Percentiles rank a stretch among this genome's conserved stretches.
Evolutionary conservation across 2,888 invertebrate species (phyloP).

Genomic region (Himalopsyche anomala): DNA sequence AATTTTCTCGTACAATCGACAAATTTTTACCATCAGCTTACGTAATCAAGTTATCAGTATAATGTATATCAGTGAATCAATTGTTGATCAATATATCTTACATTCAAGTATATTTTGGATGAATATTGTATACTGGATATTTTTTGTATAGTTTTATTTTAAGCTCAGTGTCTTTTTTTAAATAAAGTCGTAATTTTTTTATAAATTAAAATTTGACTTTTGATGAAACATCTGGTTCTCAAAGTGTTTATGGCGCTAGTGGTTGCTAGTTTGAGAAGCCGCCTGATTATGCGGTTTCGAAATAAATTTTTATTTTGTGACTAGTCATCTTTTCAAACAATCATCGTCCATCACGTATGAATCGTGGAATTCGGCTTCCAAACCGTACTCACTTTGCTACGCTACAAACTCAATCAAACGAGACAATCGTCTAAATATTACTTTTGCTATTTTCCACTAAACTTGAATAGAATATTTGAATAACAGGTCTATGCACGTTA

Average conservation of each 20-base stretch:
- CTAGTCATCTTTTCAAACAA: slow-evolving; percentile 37
- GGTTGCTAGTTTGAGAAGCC: slow-evolving; percentile 2
- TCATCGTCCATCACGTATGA: slow-evolving; percentile 40
- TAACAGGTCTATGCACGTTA: no score
- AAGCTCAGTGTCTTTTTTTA: no score
- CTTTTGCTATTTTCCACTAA: background rate
- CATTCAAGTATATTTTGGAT: no score
- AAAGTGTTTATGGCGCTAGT: slow-evolving; percentile 36
- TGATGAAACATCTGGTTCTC: background rate
- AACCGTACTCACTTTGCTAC: slow-evolving; percentile 12
- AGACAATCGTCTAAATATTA: slow-evolving; percentile 5
- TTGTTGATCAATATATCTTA: no score
- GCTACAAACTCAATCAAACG: slow-evolving; percentile 14
- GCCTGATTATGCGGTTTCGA: slow-evolving; percentile 24
- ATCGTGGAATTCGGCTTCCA: slow-evolving; percentile 14
- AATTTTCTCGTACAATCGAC: no score
- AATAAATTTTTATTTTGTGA: slow-evolving; percentile 38
- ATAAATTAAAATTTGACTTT: background rate
- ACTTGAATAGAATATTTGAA: no score
- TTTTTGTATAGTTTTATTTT: no score
- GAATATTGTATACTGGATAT: no score
- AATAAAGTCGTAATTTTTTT: no score
- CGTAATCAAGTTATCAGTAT: no score
- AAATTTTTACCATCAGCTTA: no score
- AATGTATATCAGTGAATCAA: no score